phyloP scores from a whole-genome alignment of 2,113 vertebrate genomes.

The Ceyx margarethae region DNA sequence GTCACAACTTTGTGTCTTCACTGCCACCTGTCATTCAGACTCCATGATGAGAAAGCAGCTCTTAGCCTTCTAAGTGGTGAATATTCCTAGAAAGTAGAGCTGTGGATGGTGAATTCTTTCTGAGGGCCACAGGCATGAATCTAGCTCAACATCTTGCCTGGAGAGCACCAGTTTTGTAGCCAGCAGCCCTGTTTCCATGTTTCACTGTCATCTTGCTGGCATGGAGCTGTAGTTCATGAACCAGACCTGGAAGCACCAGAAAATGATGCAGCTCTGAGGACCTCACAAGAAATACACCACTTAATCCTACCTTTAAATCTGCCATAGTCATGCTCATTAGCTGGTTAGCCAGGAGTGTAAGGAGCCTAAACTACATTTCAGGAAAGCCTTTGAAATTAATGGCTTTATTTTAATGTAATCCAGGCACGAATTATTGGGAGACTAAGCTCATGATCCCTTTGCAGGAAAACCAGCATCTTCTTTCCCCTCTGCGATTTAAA shows the following conservation, averaged over 20 bases:
- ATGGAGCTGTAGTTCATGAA: not conserved
- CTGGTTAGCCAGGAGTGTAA: not conserved
- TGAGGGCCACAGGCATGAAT: not conserved
- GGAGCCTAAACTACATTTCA: not conserved
- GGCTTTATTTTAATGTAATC: not conserved
- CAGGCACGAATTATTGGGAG: not conserved
- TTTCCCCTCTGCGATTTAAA: not conserved
- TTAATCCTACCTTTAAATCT: not conserved
- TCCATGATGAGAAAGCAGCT: not conserved
- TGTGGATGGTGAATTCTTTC: not conserved
- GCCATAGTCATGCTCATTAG: not conserved
- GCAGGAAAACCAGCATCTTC: not conserved
- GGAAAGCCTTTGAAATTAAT: not conserved
- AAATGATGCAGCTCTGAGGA: not conserved
- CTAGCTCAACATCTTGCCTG: not conserved
- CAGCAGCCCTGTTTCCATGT: not conserved
- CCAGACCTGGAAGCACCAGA: not conserved
- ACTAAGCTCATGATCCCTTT: not conserved
- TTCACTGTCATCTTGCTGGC: not conserved
- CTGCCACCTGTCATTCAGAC: not conserved
- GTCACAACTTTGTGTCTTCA: not conserved
- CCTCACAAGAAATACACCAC: not conserved
- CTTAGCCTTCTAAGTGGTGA: not conserved
- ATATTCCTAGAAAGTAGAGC: not conserved
- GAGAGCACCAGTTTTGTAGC: not conserved